Conservation (phyloP, 2,888 invertebrate species). For the Platycheirus rosarum region DNA sequence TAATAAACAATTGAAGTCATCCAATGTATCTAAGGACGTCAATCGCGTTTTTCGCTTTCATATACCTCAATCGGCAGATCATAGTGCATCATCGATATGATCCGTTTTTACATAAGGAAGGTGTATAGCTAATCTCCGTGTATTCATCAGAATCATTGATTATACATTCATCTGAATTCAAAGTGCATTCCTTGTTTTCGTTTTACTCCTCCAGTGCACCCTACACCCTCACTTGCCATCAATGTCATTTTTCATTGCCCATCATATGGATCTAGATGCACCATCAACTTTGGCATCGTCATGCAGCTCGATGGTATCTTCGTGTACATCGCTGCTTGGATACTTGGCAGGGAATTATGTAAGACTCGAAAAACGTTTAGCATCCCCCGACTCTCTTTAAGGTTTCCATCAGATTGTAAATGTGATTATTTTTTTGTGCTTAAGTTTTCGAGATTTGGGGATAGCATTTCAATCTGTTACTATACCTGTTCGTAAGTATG, state of each 20-base stretch:
- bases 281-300: constrained; percentile 36
- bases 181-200: constrained; percentile 49
- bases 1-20: constrained; percentile 65
- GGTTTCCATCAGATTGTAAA: constrained; percentile 45
- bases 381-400: constrained; percentile 61
- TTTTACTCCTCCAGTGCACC: neutral
- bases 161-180: constrained; percentile 58
- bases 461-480: constrained; percentile 40
- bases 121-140: constrained; percentile 51
- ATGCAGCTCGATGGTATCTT: constrained; percentile 60
- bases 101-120: constrained; percentile 15
- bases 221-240: neutral
- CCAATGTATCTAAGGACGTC: constrained; percentile 61
- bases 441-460: constrained; percentile 29
- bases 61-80: constrained; percentile 50
- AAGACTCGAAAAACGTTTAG: constrained; percentile 67
- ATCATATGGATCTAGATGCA: constrained; percentile 19
- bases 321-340: constrained; percentile 53
- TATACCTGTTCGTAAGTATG: too few relatives aligned
- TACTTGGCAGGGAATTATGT: constrained; percentile 65
- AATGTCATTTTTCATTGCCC: constrained; percentile 13
- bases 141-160: constrained; percentile 55
- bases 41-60: constrained; percentile 63
- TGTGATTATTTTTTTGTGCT: constrained; percentile 37
- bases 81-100: constrained; percentile 68